A percentile compares a stretch with the other conserved stretches of the same genome.
Conservation (phyloP, 2,797 vertebrate species). For the Channallabes apus region DNA sequence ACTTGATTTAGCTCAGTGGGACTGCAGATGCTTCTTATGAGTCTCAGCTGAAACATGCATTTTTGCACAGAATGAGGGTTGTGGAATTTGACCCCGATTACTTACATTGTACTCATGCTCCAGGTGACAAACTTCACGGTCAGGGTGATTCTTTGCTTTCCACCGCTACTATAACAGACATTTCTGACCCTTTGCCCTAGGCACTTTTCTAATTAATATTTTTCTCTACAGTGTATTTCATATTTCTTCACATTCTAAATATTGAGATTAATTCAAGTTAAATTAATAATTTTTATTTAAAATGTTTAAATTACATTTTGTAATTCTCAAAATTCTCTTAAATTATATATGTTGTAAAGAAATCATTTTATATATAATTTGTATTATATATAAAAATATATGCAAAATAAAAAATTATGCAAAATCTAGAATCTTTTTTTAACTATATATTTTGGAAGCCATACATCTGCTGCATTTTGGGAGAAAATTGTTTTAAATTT, state of each 20-base stretch:
- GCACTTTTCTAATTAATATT: not conserved
- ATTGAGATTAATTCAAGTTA: no score
- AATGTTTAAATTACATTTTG: not conserved
- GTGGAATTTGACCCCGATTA: no score
- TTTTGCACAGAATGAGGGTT: no score
- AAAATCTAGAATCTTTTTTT: not conserved
- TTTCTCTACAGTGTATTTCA: not conserved
- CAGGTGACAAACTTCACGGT: no score
- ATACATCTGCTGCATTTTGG: not conserved
- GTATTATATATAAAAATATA: not conserved
- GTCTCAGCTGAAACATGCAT: no score
- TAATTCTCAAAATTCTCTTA: no score
- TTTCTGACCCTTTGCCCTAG: not conserved
- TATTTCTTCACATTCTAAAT: not conserved
- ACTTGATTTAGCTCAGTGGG: no score
- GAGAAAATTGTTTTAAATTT: not conserved
- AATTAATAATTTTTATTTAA: no score
- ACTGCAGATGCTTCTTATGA: no score
- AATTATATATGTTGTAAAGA: no score
- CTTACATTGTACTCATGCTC: no score
- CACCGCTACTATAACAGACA: not conserved
- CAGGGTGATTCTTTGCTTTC: not conserved
- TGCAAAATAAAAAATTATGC: no score
- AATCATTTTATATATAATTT: not conserved
- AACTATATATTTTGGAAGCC: not conserved